Evolutionary conservation across 2,113 vertebrate genomes (phyloP).

Genomic region (Varanus salvator): DNA sequence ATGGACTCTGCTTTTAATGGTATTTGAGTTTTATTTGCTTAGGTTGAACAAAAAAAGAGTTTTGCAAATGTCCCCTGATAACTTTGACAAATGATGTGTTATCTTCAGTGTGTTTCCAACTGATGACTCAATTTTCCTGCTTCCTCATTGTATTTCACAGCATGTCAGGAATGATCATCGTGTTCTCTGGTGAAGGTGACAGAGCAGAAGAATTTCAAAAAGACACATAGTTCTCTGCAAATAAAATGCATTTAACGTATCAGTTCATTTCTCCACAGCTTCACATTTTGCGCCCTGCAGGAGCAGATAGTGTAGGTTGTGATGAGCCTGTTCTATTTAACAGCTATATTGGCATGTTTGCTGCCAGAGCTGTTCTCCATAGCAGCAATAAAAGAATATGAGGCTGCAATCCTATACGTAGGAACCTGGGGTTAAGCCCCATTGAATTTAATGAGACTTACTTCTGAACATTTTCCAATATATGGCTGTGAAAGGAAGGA

Average conservation of each 20-base stretch:
- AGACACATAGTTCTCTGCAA: background rate
- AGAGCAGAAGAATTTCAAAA: slow-evolving; percentile 9
- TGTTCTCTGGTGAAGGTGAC: background rate
- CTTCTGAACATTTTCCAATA: background rate
- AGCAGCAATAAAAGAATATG: background rate
- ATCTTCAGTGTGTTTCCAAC: slow-evolving; percentile 12
- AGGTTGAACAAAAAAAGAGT: slow-evolving; percentile 1
- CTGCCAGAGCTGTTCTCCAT: background rate
- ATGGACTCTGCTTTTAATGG: background rate
- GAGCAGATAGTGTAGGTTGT: background rate
- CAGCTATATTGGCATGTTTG: background rate
- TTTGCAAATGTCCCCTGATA: slow-evolving; percentile 18
- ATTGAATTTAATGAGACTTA: background rate
- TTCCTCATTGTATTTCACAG: slow-evolving; percentile 24
- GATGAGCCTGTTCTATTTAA: background rate
- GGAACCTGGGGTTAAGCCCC: background rate
- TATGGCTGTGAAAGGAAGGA: no score
- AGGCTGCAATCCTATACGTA: background rate
- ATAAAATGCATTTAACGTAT: slow-evolving; percentile 7
- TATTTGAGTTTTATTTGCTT: slow-evolving; percentile 10
- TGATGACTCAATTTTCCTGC: slow-evolving; percentile 11
- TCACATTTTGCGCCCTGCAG: slow-evolving; percentile 19
- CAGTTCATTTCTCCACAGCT: background rate
- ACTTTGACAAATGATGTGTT: slow-evolving; percentile 26
- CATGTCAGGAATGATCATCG: slow-evolving; percentile 9